Evolutionary conservation across 2,113 vertebrate species (phyloP).

Genomic region (Varanus komodoensis): DNA sequence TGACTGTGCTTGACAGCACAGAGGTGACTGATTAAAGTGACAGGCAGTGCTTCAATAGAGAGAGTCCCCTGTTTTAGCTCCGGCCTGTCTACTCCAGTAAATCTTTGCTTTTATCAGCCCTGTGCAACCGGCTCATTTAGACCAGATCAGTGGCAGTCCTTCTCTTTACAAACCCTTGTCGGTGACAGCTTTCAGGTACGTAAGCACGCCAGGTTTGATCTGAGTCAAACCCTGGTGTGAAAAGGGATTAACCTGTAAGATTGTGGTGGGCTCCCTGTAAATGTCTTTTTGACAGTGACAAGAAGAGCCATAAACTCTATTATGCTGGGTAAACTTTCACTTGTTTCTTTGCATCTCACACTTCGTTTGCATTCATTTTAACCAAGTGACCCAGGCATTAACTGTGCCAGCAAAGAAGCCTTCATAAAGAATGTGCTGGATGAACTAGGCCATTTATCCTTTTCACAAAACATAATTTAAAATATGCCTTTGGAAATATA

Average conservation of each 20-base stretch:
- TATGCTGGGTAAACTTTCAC: constrained; percentile 63
- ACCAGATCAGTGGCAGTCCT: constrained; percentile 67
- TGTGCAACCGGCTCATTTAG: constrained; percentile 74
- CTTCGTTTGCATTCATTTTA: constrained; percentile 66
- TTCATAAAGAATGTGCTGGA: constrained; percentile 10
- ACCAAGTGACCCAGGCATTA: constrained; percentile 29
- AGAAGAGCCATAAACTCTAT: constrained; percentile 48
- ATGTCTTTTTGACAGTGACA: constrained; percentile 49
- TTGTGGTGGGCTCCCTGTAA: constrained; percentile 27
- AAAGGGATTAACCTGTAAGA: constrained; percentile 72
- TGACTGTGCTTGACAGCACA: constrained; percentile 56
- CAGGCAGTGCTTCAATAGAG: constrained; percentile 66
- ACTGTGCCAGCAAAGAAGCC: constrained; percentile 10
- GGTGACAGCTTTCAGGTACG: constrained; percentile 73
- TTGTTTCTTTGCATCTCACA: constrained; percentile 15
- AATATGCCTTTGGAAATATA: constrained; percentile 41
- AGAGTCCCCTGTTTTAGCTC: constrained; percentile 67
- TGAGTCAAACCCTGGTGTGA: constrained; percentile 67
- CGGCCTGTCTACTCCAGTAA: constrained; percentile 74
- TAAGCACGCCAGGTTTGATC: constrained; percentile 59
- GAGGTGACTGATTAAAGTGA: constrained; percentile 67
- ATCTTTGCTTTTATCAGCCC: constrained; percentile 77
- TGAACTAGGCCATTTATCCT: constrained; percentile 58
- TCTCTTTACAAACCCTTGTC: constrained; percentile 74
- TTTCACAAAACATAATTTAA: constrained; percentile 14